These are phyloP conservation scores for Rhyzopertha dominica DNA, from an alignment of 1,140 invertebrate species.

Conservation along the genomic window DNA sequence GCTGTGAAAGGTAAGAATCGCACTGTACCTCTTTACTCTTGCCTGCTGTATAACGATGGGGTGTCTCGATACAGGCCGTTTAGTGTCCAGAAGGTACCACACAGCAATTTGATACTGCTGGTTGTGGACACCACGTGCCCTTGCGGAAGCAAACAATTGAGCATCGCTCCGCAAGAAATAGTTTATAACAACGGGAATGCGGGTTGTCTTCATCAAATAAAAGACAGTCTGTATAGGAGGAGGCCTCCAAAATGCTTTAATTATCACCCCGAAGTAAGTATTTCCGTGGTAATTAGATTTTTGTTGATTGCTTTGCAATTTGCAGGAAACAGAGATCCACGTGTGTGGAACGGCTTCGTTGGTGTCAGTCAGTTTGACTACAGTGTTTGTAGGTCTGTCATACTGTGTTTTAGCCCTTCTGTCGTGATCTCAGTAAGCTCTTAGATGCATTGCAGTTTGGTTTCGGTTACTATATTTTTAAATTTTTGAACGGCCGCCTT, in stretches of 20 bases:
- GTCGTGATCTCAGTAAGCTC: conserved; percentile 28
- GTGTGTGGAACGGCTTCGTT: conserved; percentile 55
- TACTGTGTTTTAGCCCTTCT: conserved; percentile 25
- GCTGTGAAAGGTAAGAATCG: conserved; percentile 72
- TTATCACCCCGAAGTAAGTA: conserved; percentile 75
- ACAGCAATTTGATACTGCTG: conserved; percentile 84
- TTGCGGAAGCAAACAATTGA: conserved; percentile 78
- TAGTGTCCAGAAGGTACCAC: conserved; percentile 87
- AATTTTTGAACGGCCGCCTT: conserved; percentile 6
- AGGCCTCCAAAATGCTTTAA: conserved; percentile 77
- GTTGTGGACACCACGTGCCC: conserved; percentile 87
- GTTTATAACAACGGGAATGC: conserved; percentile 41
- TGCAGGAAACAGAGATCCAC: conserved; percentile 67
- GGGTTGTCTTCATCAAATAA: conserved; percentile 40
- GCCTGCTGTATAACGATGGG: conserved; percentile 11
- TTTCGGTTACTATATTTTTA: conserved; percentile 36
- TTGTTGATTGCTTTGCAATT: conserved; percentile 26
- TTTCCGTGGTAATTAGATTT: conserved; percentile 5
- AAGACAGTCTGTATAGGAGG: conserved; percentile 49
- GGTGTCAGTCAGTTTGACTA: conserved; percentile 18
- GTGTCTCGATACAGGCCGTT: conserved; percentile 81
- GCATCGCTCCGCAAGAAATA: conserved; percentile 73
- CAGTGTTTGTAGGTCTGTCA: conserved; percentile 25
- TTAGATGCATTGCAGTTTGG: conserved; percentile 12
- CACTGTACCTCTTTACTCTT: conserved; percentile 2